Evolutionary conservation across 1,140 invertebrate species (phyloP).

Genomic region (Papilio polyxenes): DNA sequence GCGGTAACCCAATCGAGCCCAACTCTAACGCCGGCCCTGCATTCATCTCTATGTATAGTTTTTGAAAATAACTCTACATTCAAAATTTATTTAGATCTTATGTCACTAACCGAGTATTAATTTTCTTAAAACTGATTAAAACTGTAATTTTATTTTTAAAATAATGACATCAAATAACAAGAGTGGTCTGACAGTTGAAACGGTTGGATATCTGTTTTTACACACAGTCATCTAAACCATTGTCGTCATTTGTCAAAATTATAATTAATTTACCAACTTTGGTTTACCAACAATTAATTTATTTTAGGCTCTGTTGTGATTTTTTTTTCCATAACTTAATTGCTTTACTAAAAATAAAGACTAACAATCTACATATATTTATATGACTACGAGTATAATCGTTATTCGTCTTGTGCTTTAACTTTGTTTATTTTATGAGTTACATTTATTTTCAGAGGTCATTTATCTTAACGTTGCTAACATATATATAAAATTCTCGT

Average conservation of each 20-base stretch:
- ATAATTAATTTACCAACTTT: slow-evolving; percentile 5
- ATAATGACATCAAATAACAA: too few species aligned
- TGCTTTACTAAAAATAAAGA: background rate
- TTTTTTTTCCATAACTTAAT: background rate
- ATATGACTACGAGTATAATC: background rate
- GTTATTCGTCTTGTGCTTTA: background rate
- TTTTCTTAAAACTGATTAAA: too few species aligned
- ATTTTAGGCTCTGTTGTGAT: background rate
- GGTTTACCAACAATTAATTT: background rate
- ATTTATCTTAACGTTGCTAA: background rate
- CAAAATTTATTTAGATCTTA: too few species aligned
- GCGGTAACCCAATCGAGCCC: too few species aligned
- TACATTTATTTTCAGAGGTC: background rate
- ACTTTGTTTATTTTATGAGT: background rate
- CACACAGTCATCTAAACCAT: background rate
- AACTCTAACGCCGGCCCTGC: too few species aligned
- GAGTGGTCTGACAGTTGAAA: too few species aligned
- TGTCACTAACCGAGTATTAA: too few species aligned
- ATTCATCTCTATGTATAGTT: too few species aligned
- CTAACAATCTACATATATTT: background rate
- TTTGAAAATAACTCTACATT: too few species aligned
- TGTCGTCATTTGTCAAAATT: background rate
- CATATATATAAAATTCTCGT: too few species aligned
- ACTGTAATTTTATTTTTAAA: too few species aligned
- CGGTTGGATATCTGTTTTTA: too few species aligned